These are phyloP conservation scores for Halocaridina rubra DNA, from an alignment of 2,888 invertebrate species.

Conservation along the genomic window DNA sequence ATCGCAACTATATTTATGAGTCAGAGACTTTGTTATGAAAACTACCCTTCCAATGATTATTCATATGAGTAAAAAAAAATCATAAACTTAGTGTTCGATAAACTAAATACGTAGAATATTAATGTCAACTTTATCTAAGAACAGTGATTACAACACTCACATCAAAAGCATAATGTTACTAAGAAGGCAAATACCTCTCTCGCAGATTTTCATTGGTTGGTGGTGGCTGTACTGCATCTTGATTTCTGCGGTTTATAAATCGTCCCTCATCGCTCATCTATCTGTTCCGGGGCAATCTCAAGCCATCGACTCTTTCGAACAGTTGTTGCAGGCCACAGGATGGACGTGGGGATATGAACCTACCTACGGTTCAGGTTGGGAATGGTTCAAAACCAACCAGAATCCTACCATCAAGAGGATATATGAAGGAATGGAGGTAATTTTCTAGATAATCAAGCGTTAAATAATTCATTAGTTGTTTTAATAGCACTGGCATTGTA, in stretches of 20 bases:
- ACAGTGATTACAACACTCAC: too few species aligned
- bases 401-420: slow-evolving; percentile 35
- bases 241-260: slow-evolving; percentile 34
- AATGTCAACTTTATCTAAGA: too few species aligned
- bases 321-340: slow-evolving; percentile 25
- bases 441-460: too few species aligned
- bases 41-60: too few species aligned
- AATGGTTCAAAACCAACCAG: slow-evolving; percentile 34
- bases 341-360: slow-evolving; percentile 48
- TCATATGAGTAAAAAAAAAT: too few species aligned
- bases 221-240: slow-evolving; percentile 56
- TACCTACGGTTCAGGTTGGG: slow-evolving; percentile 48
- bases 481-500: too few species aligned
- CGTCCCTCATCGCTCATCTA: slow-evolving; percentile 63
- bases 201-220: slow-evolving; percentile 51
- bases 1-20: too few species aligned
- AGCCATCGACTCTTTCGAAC: slow-evolving; percentile 63
- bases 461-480: too few species aligned
- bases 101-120: too few species aligned
- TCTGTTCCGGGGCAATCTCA: slow-evolving; percentile 63
- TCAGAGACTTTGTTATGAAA: too few species aligned
- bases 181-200: neutral
- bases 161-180: too few species aligned
- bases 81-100: too few species aligned
- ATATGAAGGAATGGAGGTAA: slow-evolving; percentile 35